Evolutionary conservation across 2,797 vertebrate genomes (phyloP).

Genomic region (Typhlichthys subterraneus): DNA sequence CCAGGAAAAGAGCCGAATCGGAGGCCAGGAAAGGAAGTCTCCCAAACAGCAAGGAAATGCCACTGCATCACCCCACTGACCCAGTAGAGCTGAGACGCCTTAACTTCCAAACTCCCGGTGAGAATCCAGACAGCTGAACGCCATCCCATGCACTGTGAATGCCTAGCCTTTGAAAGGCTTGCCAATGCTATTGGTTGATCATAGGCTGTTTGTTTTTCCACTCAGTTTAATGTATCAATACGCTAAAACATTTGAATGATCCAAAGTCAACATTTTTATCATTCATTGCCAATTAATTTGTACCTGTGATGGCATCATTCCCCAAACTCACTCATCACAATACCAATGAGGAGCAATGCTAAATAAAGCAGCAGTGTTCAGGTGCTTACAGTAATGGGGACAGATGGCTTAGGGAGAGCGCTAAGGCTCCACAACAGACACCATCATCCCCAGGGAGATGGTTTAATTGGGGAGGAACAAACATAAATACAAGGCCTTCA

Average conservation of each 20-base stretch:
- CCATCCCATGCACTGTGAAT: not conserved
- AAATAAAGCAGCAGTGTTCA: constrained; percentile 37
- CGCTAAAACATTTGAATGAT: too few relatives aligned
- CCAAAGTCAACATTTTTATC: not conserved
- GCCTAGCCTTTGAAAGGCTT: not conserved
- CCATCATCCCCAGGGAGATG: constrained; percentile 44
- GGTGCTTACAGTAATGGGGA: constrained; percentile 41
- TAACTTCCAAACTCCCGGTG: constrained; percentile 98
- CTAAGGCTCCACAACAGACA: constrained; percentile 54
- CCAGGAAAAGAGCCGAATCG: constrained; percentile 94
- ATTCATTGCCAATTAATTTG: constrained; percentile 14
- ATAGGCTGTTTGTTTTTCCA: too few relatives aligned
- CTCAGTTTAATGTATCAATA: too few relatives aligned
- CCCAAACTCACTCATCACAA: constrained; percentile 15
- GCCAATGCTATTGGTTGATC: not conserved
- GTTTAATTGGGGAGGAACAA: constrained; percentile 42
- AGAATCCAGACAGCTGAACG: constrained; percentile 34
- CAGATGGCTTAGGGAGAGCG: constrained; percentile 56
- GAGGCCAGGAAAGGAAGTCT: constrained; percentile 97
- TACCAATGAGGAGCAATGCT: constrained; percentile 12
- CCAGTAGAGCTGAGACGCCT: constrained; percentile 95
- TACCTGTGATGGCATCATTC: constrained; percentile 3
- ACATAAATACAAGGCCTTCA: constrained; percentile 57
- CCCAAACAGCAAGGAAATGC: constrained; percentile 94
- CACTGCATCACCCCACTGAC: constrained; percentile 94